Evolutionary conservation across 1,140 invertebrate species (phyloP), one percentile per base, ranked within the genome.

Genomic region (Lepidurus couesii): DNA sequence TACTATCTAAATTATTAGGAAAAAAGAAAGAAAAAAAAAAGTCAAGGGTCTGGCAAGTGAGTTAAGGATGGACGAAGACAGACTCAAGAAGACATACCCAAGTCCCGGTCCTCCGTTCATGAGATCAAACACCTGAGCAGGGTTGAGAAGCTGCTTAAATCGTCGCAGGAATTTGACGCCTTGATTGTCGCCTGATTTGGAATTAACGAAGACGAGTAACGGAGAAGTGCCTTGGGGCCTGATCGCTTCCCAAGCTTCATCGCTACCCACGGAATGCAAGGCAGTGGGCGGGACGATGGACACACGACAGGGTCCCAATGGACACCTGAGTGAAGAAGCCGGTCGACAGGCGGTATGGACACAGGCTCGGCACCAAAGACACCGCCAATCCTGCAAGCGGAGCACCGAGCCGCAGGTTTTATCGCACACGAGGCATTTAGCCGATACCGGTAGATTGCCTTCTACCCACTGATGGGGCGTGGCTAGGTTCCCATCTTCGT

Each of bases 391-490:
- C 89, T 97, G 95, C 79, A 98, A 87, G 82, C 91, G 92, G 77
- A 98, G 87, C 73, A 98, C 96, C 80, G 95, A 98, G 74, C 96
- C 96, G 88, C 96, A 98, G 5, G 94, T 97, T 86, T 96, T 96
- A 83, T 98, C 95, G 87, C 96, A 98, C n/a, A 95, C 89, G 77
- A 89, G 87, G 86, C 97, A 98, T 85, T 96, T 95, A 77, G 95
- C 92, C 78, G 95, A 94, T 34, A 98, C 95, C 10, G 96, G 95
- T 77, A 98, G 86, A 86, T 98, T 98, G 44, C 97, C 97, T 86
- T 98, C 96, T 88, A 98, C 90, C 97, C 97, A 98, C 83, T 98
- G 97, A 87, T 98, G 96, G 24, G 95, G 95, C 94, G 98, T 96
- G 78, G 91, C 90, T 81, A 97, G 92, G 84, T 91, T 93, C 93